These are phyloP conservation scores for Melinopterus prodromus DNA, from an alignment of 2,888 invertebrate species.

Conservation along the genomic window DNA sequence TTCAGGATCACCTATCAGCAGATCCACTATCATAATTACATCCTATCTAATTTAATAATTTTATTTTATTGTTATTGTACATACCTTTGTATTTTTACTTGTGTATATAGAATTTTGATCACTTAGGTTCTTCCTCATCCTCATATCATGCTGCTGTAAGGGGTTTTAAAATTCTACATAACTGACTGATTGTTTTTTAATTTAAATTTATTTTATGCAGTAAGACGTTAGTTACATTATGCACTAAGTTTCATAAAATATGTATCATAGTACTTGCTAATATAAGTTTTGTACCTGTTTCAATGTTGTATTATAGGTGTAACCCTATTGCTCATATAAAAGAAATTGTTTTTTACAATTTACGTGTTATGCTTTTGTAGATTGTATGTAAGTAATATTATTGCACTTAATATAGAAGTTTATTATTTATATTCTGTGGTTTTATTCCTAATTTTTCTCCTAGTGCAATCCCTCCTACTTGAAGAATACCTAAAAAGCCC, in stretches of 20 bases:
- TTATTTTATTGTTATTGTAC: slow-evolving; percentile 33
- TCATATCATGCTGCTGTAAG: not conserved
- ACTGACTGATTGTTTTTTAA: slow-evolving; percentile 20
- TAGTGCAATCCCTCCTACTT: too few species aligned
- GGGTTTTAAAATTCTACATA: slow-evolving; percentile 23
- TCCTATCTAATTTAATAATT: slow-evolving; percentile 27
- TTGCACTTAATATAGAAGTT: not conserved
- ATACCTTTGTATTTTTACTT: slow-evolving; percentile 29
- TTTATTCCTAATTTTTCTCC: not conserved
- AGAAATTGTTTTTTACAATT: slow-evolving; percentile 14
- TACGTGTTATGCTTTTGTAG: not conserved
- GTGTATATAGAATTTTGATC: slow-evolving; percentile 28
- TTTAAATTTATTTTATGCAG: slow-evolving; percentile 15
- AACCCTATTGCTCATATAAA: not conserved
- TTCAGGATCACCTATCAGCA: slow-evolving; percentile 38
- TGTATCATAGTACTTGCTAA: slow-evolving; percentile 28
- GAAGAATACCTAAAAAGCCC: too few species aligned
- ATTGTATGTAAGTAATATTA: not conserved
- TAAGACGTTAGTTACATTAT: not conserved
- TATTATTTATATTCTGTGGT: not conserved
- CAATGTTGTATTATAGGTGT: slow-evolving; percentile 22
- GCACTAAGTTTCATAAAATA: slow-evolving; percentile 19
- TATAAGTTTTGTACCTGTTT: slow-evolving; percentile 35
- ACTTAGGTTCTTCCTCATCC: not conserved
- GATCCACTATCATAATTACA: slow-evolving; percentile 39